phyloP scores from a whole-genome alignment of 2,888 invertebrate species.

The Ypsolopha sequella region DNA sequence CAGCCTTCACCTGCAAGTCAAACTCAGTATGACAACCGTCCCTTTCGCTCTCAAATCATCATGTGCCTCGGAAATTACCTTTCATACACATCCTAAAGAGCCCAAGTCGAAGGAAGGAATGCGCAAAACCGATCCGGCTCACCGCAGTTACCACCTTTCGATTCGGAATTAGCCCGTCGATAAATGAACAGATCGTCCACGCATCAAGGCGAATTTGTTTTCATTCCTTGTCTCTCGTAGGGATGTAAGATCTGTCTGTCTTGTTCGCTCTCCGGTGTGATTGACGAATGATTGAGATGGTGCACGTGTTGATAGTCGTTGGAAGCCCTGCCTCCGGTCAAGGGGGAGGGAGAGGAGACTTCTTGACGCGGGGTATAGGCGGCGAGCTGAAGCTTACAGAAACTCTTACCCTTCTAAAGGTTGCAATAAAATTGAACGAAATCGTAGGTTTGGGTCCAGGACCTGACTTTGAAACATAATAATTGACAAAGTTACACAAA shows the following conservation, averaged over 20 bases:
- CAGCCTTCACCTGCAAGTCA: conserved; percentile 24
- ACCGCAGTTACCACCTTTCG: conserved; percentile 38
- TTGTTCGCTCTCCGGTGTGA: conserved; percentile 41
- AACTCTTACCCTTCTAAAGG: no score
- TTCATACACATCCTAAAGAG: conserved; percentile 2
- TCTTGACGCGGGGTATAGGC: background rate
- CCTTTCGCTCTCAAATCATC: conserved; percentile 30
- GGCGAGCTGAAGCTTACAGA: background rate
- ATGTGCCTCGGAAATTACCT: conserved; percentile 20
- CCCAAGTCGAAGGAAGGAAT: conserved; percentile 3
- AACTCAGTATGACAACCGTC: conserved; percentile 23
- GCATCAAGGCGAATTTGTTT: conserved; percentile 24
- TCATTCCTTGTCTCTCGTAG: conserved; percentile 28
- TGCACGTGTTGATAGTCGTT: conserved; percentile 41
- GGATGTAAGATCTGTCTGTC: conserved; percentile 33
- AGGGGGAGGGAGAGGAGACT: conserved; percentile 18
- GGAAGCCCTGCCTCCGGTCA: conserved; percentile 35
- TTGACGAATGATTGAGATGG: conserved; percentile 60
- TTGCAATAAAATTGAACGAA: no score
- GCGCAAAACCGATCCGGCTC: conserved; percentile 27
- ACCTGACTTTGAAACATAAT: no score
- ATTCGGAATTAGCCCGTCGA: conserved; percentile 43
- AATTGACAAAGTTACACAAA: no score
- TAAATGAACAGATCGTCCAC: conserved; percentile 30
- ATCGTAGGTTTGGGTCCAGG: no score